Base-by-base conservation (phyloP, 2,797 vertebrate genomes). In the Potorous gilbertii region DNA sequence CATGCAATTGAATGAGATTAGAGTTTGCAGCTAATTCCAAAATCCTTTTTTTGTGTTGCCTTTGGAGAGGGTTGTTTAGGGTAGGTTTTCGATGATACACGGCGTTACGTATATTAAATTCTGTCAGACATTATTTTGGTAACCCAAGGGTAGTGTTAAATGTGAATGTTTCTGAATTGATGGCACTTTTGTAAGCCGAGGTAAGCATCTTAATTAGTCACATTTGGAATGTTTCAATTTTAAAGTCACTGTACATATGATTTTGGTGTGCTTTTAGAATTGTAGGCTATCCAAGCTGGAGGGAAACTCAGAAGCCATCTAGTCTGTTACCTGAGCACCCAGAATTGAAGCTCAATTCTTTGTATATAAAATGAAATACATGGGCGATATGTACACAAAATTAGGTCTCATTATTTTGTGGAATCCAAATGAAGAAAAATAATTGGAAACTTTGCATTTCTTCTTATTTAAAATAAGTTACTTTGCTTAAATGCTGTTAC, bases 1-100 rank as follows among this genome's bases (percentile, higher is more conserved):
- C 98, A 99, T 99, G 99, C 99, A 99, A 99, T 99, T 98, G 97
- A 99, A 98, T 99, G 98, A 99, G 99, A 99, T 99, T 99, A 99
- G 96, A 98, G 92, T 98, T 98, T 98, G 97, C 98, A 98, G 98
- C 98, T 98, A 98, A 99, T 98, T 98, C 99, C 98, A 97, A 98
- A 98, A 97, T 98, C 97, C 98, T 98, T 93, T 90, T 90, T 98
- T 98, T 98, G 95, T 46, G 40, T 46, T 81, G 0, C 9, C 74
- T 46, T 81, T 81, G 0, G 9, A 74, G n/a, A 74, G 18, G 40
- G 18, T 9, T 10, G 21, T 54, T 56, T 96, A 57, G 95, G 74
- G 28, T 55, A 94, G 54, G 90, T 3, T 96, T 66, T 96, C 96
- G 96, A 29, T 96, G 90, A 46, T 46, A 90, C 57, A 94, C 93